These are phyloP conservation scores for Pandemis corylana DNA, from an alignment of 2,888 invertebrate genomes.

Conservation along the genomic window DNA sequence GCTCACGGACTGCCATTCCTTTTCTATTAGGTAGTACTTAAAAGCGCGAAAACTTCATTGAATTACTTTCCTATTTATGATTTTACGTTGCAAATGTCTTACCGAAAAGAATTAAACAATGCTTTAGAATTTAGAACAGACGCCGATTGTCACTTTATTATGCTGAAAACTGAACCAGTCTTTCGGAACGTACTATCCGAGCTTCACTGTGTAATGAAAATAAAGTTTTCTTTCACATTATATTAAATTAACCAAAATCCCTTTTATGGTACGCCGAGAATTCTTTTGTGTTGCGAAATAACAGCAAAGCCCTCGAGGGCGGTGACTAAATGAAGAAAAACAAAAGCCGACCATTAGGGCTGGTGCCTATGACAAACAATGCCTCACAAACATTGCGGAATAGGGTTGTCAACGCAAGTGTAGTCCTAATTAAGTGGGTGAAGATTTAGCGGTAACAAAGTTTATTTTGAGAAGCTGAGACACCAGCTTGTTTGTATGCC, in stretches of 20 bases:
- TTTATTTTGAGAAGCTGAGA: slow-evolving; percentile 42
- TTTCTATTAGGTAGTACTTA: no score
- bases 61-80: no score
- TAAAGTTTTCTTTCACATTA: slow-evolving; percentile 44
- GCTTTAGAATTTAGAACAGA: neutral
- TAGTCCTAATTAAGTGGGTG: slow-evolving; percentile 41
- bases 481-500: neutral
- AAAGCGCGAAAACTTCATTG: no score
- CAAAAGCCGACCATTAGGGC: slow-evolving; percentile 71
- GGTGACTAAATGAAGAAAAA: slow-evolving; percentile 70
- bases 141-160: neutral
- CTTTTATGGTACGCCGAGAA: slow-evolving; percentile 51
- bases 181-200: neutral
- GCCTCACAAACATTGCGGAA: slow-evolving; percentile 46
- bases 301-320: slow-evolving; percentile 54
- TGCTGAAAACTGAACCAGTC: neutral
- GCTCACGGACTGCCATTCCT: no score
- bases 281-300: slow-evolving; percentile 63
- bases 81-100: no score
- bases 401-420: slow-evolving; percentile 48
- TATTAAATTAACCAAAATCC: slow-evolving; percentile 49
- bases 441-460: slow-evolving; percentile 30
- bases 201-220: slow-evolving; percentile 16
- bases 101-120: no score
- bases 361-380: slow-evolving; percentile 66